phyloP scores from a whole-genome alignment of 2,888 invertebrate genomes.

The Pseudococcus viburni region DNA sequence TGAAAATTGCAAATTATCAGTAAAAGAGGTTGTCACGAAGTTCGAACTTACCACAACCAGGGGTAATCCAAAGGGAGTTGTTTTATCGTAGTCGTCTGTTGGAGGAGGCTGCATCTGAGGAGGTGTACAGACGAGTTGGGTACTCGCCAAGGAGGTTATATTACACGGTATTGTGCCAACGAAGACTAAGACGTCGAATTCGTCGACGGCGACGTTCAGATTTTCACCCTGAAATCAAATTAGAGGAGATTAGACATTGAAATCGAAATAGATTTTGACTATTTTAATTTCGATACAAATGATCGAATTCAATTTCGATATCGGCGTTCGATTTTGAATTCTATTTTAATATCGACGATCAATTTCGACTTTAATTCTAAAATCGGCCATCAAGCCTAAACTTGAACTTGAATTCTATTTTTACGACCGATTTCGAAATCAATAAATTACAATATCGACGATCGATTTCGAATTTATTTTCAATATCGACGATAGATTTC shows the following conservation, averaged over 20 bases:
- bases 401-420: not conserved
- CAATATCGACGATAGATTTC: too few species aligned
- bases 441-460: too few species aligned
- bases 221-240: slow-evolving; percentile 82
- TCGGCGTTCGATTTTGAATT: too few species aligned
- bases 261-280: too few species aligned
- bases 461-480: too few species aligned
- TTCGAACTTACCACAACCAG: slow-evolving; percentile 82
- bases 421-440: not conserved
- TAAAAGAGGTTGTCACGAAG: not conserved
- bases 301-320: too few species aligned
- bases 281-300: too few species aligned
- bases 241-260: not conserved
- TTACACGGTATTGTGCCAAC: slow-evolving; percentile 93
- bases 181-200: slow-evolving; percentile 92
- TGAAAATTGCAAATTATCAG: not conserved
- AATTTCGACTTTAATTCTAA: too few species aligned
- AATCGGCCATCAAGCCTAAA: too few species aligned
- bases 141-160: slow-evolving; percentile 92
- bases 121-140: slow-evolving; percentile 93
- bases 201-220: slow-evolving; percentile 92
- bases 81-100: slow-evolving; percentile 82
- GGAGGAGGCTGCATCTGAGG: slow-evolving; percentile 89
- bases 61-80: slow-evolving; percentile 83
- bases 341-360: too few species aligned